Conservation (phyloP, 30 jellyfish, hydroid and myxozoan genomes). For the Rhopilema esculentum region DNA sequence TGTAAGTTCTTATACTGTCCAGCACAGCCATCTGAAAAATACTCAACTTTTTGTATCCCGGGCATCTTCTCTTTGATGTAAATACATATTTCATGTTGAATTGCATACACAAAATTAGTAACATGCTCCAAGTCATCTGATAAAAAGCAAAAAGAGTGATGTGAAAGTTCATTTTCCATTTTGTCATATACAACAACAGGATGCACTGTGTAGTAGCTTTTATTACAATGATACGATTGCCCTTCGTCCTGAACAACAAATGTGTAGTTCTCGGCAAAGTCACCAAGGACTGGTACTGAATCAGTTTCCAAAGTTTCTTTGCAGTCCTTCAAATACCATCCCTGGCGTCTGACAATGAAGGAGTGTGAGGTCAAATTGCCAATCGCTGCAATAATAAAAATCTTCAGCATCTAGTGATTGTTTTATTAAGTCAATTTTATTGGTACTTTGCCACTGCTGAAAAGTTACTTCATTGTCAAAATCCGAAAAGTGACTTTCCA, state of each 20-base stretch:
- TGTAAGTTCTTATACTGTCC: conserved; percentile 45
- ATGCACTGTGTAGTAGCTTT: conserved; percentile 43
- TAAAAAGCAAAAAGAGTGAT: conserved; percentile 56
- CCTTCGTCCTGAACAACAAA: conserved; percentile 70
- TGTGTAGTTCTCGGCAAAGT: conserved; percentile 64
- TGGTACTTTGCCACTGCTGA: too few species aligned
- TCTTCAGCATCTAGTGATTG: too few species aligned
- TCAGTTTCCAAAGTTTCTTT: conserved; percentile 23
- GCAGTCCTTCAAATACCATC: conserved; percentile 29
- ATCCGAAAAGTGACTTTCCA: not conserved
- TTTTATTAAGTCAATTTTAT: too few species aligned
- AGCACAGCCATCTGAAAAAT: conserved; percentile 84
- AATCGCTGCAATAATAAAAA: conserved; percentile 48
- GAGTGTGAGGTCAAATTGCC: conserved; percentile 63
- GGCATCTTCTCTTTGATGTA: not conserved
- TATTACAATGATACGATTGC: conserved; percentile 62
- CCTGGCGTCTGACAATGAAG: conserved; percentile 60
- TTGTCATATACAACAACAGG: conserved; percentile 36
- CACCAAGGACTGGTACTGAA: conserved; percentile 49
- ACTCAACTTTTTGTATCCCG: conserved; percentile 1
- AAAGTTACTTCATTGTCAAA: too few species aligned
- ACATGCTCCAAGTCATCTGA: conserved; percentile 71
- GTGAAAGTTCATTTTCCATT: not conserved
- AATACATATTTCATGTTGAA: not conserved
- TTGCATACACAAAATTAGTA: conserved; percentile 32